Evolutionary conservation across 2,888 invertebrate genomes (phyloP), one percentile per base, ranked within the genome.

Genomic region (Psococerastis gibbosa): DNA sequence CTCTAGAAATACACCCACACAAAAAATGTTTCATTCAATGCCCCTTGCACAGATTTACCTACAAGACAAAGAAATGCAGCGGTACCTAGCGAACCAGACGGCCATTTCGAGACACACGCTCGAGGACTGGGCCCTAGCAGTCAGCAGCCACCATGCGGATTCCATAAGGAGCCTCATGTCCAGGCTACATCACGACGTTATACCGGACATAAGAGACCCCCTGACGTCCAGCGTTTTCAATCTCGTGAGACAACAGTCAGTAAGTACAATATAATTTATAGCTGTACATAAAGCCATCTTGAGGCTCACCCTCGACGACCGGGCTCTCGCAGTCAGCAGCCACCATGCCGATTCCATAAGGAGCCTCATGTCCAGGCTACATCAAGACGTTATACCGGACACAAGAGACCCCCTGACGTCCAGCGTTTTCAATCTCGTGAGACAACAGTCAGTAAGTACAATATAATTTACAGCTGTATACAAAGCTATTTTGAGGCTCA

Each of bases 271-370:
- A n/a, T n/a, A n/a, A n/a, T n/a, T n/a, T n/a, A n/a, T n/a, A n/a
- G n/a, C n/a, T n/a, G n/a, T n/a, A n/a, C n/a, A n/a, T n/a, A n/a
- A n/a, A 27, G 27, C 27, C 6, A 11, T 46, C 6, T 78, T 82
- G 56, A 57, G 63, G 49, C 64, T 65, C 46, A 84, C 84, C 4
- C 55, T 83, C 49, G 66, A 77, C 54, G 70, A 74, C 54, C 83
- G 82, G 55, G 79, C 82, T 1, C 66, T 65, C 49, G 71, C 70
- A 61, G 74, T 75, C 33, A 74, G 81, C 2, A 75, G 79, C 1
- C 77, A 76, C 51, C 71, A 71, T 52, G 61, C 71, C 1, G 64
- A 69, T 35, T 76, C 79, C 2, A 62, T 82, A 44, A 69, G 72
- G 23, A 71, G 72, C 47, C 55, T 78, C 18, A 58, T 83, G 52